phyloP scores from a whole-genome alignment of 2,113 vertebrate species.

The Pantherophis guttatus region DNA sequence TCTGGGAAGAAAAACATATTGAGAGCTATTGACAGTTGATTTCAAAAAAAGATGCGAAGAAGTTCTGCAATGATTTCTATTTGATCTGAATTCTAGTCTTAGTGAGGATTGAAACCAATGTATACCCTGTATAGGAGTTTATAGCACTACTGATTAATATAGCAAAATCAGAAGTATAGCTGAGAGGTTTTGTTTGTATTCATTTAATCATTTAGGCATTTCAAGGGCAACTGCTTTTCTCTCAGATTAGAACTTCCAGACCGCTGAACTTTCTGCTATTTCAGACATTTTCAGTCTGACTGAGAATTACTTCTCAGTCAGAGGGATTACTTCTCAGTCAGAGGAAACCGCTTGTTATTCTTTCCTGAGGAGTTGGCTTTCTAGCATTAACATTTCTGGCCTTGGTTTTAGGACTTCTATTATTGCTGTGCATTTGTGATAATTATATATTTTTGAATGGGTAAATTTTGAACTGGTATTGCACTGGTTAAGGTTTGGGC shows the following conservation, averaged over 20 bases:
- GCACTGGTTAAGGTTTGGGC: background rate
- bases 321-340: too few relatives aligned
- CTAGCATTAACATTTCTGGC: background rate
- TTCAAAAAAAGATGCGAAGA: background rate
- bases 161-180: background rate
- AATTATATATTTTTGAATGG: constrained; percentile 12
- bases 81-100: background rate
- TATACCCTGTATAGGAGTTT: background rate
- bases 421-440: background rate
- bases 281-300: background rate
- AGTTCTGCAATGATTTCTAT: background rate
- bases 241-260: background rate
- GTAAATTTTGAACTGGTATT: constrained; percentile 9
- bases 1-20: background rate
- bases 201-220: background rate
- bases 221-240: background rate
- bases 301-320: background rate
- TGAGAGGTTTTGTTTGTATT: background rate
- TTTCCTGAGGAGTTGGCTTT: background rate
- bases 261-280: background rate
- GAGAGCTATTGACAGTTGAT: background rate
- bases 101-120: background rate
- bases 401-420: accelerated
- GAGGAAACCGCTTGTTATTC: background rate
- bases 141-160: background rate